phyloP scores from a whole-genome alignment of 1,140 invertebrate genomes.

The Lysiphlebus fabarum region DNA sequence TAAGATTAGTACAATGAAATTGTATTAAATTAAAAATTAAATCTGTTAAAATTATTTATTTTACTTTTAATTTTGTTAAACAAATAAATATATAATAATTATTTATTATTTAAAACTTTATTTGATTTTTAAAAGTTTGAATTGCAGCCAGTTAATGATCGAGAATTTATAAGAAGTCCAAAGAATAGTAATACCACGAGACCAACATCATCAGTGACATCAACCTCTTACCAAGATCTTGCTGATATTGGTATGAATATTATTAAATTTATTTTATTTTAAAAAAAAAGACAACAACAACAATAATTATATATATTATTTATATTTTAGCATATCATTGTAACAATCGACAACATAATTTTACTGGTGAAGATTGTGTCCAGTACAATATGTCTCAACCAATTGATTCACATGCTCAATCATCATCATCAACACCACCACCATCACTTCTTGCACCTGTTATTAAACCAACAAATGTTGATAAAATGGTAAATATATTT shows the following conservation, averaged over 20 bases:
- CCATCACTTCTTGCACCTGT: constrained; percentile 21
- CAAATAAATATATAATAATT: constrained; percentile 9
- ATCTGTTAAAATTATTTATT: neutral
- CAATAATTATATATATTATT: too few species aligned
- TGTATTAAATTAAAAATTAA: constrained; percentile 3
- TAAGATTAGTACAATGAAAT: neutral
- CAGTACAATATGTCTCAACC: constrained; percentile 42
- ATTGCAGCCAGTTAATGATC: constrained; percentile 39
- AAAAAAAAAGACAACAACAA: neutral
- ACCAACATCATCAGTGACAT: constrained; percentile 31
- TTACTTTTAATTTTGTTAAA: neutral
- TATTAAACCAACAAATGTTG: constrained; percentile 41
- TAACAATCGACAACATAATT: constrained; percentile 32
- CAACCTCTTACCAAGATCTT: constrained; percentile 35
- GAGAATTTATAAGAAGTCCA: constrained; percentile 29
- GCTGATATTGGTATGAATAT: constrained; percentile 35
- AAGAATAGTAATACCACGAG: constrained; percentile 43
- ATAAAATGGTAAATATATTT: constrained; percentile 38
- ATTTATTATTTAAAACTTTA: constrained; percentile 8
- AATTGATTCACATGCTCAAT: constrained; percentile 36
- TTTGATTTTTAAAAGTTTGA: constrained; percentile 37
- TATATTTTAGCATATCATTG: constrained; percentile 27
- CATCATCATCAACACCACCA: constrained; percentile 27
- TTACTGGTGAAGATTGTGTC: constrained; percentile 31
- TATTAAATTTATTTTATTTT: constrained; percentile 9